Base-by-base conservation (phyloP, 2,888 invertebrate species). In the Theodoxus fluviatilis region DNA sequence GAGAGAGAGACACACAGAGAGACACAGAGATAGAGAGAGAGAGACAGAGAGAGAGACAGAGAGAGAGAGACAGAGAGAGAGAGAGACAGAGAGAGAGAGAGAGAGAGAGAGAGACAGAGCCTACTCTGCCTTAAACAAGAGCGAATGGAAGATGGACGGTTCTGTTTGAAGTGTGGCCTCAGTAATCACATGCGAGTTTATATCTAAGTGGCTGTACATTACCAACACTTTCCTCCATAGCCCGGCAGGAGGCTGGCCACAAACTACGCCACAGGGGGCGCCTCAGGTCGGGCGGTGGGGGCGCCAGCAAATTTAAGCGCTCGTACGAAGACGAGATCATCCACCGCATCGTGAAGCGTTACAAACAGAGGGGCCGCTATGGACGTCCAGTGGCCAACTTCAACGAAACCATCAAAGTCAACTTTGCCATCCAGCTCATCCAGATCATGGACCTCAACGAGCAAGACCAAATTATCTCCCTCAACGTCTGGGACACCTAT, bases 371-470 rank as follows among this genome's bases (percentile, higher is more conserved):
- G 1, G 84, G 85, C 18, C 78, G 78, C 18, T 81, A 83, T 52
- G 84, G 83, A 1, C 79, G 87, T 37, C 87, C 87, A 0, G 85
- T 87, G 65, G 71, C 74, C 66, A 82, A 85, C 73, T 83, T 79
- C 69, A 81, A 80, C 47, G 81, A 86, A 64, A 81, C 82, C 1
- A 78, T 87, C 25, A 77, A 76, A 1, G 83, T 87, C 61, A 70
- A 74, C 66, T 85, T 84, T 71, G 83, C 84, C 55, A 75, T 87
- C 9, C 84, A 84, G 68, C 78, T 87, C 2, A 83, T 84, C 28
- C 87, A 87, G 73, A 87, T 87, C 67, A 83, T 87, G 69, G 85
- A 86, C 72, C 77, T 87, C 52, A 85, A 86, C 67, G 87, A 87
- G 75, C 85, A 85, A 73, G 83, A 86, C 71, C 87, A 87, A 75